Base-by-base conservation (phyloP, 2,113 vertebrate species). In the Ploceus nigricollis region DNA sequence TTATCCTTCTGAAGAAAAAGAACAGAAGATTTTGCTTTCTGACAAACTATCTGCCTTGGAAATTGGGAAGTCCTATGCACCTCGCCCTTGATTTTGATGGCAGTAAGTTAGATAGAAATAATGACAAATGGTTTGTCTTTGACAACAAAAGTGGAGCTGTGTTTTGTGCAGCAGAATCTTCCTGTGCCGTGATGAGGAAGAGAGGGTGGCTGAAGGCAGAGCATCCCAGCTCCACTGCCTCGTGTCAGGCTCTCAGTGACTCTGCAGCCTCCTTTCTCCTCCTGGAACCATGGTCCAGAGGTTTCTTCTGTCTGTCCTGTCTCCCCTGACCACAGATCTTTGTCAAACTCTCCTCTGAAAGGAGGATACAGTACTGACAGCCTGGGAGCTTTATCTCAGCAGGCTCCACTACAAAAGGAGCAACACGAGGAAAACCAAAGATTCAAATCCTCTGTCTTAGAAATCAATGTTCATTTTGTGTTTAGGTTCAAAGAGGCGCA, bases 1-100 rank as follows among this genome's bases (percentile, higher is more conserved):
- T 86, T 93, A 86, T 58, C 88, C 77, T 89, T 92, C 86, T 78
- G 89, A 89, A 93, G 90, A 75, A 94, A 96, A 96, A 83, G 73
- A 94, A 68, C 78, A 76, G 77, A 79, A 91, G 87, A 85, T 90
- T 91, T 93, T 51, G 6, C 56, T 73, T 93, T 78, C 82, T 82
- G 88, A 80, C 90, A 80, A 94, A 66, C 16, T 14, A 77, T 95
- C 76, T 90, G 82, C 65, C 16, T 25, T 64, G 60, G 70, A 78
- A 94, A 75, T 13, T 28, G 79, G 54, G 8, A 44, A 80, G 51
- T 53, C 78, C 53, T 53, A 31, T 33, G 40, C 31, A 81, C 56
- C 31, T 73, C 2, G 0, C 56, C 76, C 82, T 81, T 24, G 1
- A 20, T 84, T 89, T 85, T 71, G 70, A 51, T 12, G 56, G 27